phyloP scores from a whole-genome alignment of 2,888 invertebrate species.

The Unio delphinus region DNA sequence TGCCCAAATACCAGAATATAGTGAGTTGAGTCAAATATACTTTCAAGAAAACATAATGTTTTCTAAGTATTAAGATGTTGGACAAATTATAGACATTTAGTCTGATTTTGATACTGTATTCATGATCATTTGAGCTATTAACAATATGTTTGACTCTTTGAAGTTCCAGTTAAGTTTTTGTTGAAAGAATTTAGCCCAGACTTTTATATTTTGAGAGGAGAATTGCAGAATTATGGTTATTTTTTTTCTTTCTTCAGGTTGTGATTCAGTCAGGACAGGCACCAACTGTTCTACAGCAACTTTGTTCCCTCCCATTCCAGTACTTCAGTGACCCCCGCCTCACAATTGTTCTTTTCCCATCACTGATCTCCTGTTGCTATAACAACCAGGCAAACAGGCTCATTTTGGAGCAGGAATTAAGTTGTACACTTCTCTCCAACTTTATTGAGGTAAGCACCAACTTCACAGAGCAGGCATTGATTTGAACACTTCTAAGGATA shows the following conservation, averaged over 20 bases:
- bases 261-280: constrained; percentile 83
- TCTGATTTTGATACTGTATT: no score
- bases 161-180: no score
- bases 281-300: constrained; percentile 86
- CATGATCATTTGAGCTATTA: no score
- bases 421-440: constrained; percentile 71
- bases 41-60: no score
- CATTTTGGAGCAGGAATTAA: constrained; percentile 82
- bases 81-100: no score
- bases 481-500: background rate
- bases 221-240: no score
- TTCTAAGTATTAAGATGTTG: no score
- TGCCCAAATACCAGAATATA: no score
- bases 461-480: background rate
- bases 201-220: no score
- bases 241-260: constrained; percentile 74
- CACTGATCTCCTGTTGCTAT: constrained; percentile 81
- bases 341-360: constrained; percentile 83
- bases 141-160: no score
- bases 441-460: constrained; percentile 70
- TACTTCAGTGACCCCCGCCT: constrained; percentile 86
- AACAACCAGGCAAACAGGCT: constrained; percentile 81
- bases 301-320: constrained; percentile 85
- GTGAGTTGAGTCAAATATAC: no score
- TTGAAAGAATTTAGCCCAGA: no score